phyloP scores from a whole-genome alignment of 2,797 vertebrate genomes.

The Trematomus bernacchii region DNA sequence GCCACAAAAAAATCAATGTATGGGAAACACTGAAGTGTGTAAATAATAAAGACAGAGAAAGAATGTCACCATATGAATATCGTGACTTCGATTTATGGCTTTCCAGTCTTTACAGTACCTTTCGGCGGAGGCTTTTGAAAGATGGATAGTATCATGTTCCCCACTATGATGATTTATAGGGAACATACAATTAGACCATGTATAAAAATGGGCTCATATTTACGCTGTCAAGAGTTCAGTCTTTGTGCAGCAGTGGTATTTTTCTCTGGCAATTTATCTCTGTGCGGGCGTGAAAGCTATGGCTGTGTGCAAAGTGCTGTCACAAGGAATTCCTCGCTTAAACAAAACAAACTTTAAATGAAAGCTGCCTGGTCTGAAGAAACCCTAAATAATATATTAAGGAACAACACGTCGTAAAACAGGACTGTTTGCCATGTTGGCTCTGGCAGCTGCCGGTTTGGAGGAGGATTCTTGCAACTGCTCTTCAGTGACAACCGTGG shows the following conservation, averaged over 20 bases:
- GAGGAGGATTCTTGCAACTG: conserved; percentile 38
- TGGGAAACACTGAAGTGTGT: background rate
- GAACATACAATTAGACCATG: conserved; percentile 63
- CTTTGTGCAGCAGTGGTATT: conserved; percentile 52
- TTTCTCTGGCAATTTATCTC: conserved; percentile 70
- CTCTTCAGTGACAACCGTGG: conserved; percentile 42
- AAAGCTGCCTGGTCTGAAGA: conserved; percentile 53
- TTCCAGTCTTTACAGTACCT: conserved; percentile 47
- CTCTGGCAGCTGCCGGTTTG: conserved; percentile 40
- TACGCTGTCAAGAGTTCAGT: conserved; percentile 68
- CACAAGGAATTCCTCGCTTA: conserved; percentile 64
- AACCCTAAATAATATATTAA: conserved; percentile 68
- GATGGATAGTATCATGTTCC: conserved; percentile 39
- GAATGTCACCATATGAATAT: conserved; percentile 35
- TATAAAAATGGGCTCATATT: conserved; percentile 70
- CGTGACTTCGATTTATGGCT: conserved; percentile 43
- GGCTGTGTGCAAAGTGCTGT: conserved; percentile 68
- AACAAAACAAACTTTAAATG: conserved; percentile 70
- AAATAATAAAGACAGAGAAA: conserved; percentile 37
- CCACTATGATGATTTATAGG: conserved; percentile 54
- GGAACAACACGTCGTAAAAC: conserved; percentile 67
- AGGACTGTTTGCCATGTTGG: conserved; percentile 61
- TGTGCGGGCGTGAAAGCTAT: conserved; percentile 61
- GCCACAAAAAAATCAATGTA: too few relatives aligned
- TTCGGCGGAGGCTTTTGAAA: conserved; percentile 48